Evolutionary conservation across 2,113 vertebrate genomes (phyloP), one percentile per base, ranked within the genome.

Genomic region (Nerophis lumbriciformis): DNA sequence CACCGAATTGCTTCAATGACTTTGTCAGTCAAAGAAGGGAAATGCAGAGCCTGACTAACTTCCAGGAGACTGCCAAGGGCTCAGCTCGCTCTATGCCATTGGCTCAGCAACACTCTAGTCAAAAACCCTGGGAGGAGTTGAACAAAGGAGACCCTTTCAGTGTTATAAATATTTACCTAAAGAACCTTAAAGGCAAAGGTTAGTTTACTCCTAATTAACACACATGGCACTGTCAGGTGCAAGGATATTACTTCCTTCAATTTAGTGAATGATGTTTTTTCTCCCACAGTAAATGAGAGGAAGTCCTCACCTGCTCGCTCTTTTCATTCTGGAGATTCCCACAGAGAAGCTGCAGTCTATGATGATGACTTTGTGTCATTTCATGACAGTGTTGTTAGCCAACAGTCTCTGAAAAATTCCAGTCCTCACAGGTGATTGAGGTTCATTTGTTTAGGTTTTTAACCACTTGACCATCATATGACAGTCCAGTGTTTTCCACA

Each of bases 81-180:
- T 72, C 84, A 0, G 88, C 92, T 0, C 83, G 94, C 73, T 88
- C 75, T 42, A 61, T 89, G 19, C 64, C 87, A 14, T 78, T 71
- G 66, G 75, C 52, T 0, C 19, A 69, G 13, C 85, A 69, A 1
- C 64, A 82, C 1, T 28, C 13, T 45, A 84, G 68, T 81, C 91
- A 86, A 69, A 85, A 84, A 4, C 90, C 92, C 0, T 97, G 93
- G 96, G 94, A 95, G 73, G 96, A 98, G 59, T 84, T 99, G 65
- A 87, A 89, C 6, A 95, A 94, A 68, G 96, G 96, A 78, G 97
- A 95, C 82, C 94, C 95, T 11, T 89, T 95, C 65, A 98, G 96
- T 11, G 95, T 97, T 61, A 98, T 99, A 87, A 98, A 94, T 83
- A 95, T 99, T 81, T 99, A 94, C 80, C 90, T 93, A 0, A 98